phyloP scores from a whole-genome alignment of 2,113 vertebrate species.

The Prinia subflava region DNA sequence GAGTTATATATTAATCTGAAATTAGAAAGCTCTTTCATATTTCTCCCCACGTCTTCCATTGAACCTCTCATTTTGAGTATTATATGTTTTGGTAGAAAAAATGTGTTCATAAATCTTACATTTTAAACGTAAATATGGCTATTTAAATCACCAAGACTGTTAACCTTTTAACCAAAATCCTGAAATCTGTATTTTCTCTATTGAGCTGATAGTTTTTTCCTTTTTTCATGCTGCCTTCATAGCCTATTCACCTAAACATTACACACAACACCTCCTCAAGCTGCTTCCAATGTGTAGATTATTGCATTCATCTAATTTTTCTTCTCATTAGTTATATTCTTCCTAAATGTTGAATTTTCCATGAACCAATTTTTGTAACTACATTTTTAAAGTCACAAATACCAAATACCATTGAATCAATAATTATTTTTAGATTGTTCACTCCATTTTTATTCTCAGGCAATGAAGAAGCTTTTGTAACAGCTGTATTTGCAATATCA shows the following conservation, averaged over 20 bases:
- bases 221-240: background rate
- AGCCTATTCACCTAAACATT: background rate
- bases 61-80: background rate
- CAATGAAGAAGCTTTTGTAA: background rate
- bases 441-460: background rate
- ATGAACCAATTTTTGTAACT: background rate
- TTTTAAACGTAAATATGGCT: background rate
- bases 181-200: background rate
- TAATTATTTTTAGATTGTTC: background rate
- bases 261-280: background rate
- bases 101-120: background rate
- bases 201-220: background rate
- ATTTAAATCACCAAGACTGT: background rate
- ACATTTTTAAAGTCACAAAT: background rate
- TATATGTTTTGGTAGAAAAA: background rate
- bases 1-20: background rate
- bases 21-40: background rate
- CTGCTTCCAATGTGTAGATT: background rate
- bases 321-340: background rate
- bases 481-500: background rate
- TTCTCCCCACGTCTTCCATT: background rate
- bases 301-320: background rate
- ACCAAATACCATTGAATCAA: background rate
- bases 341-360: background rate
- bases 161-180: background rate